Evolutionary conservation across 2,888 invertebrate species (phyloP).

Genomic region (Iselma pallidipennis): DNA sequence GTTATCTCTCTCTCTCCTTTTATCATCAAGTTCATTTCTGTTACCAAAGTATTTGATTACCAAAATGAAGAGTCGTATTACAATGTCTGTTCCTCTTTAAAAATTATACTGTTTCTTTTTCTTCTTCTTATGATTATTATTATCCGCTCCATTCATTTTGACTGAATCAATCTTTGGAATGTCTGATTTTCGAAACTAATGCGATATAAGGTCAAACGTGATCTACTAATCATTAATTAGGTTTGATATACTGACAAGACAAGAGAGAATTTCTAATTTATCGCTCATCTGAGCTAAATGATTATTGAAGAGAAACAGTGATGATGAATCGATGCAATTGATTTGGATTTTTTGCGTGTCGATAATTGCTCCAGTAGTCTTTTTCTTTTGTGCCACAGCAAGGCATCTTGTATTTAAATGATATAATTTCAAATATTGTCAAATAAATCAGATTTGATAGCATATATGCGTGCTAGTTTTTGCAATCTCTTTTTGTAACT

Average conservation of each 20-base stretch:
- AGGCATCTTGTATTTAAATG: slow-evolving; percentile 19
- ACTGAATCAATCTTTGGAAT: slow-evolving; percentile 1
- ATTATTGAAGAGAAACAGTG: not conserved
- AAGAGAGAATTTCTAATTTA: slow-evolving; percentile 32
- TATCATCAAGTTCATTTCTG: slow-evolving; percentile 5
- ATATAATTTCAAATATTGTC: slow-evolving; percentile 40
- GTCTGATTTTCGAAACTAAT: slow-evolving; percentile 28
- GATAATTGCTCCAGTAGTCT: not conserved
- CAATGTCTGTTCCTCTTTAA: too few species aligned
- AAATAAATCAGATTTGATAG: slow-evolving; percentile 47
- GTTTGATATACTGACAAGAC: slow-evolving; percentile 33
- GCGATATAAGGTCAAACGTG: slow-evolving; percentile 32
- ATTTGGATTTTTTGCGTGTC: not conserved
- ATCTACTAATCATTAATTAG: slow-evolving; percentile 38
- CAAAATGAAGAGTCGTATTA: slow-evolving; percentile 29
- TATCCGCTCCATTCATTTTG: too few species aligned
- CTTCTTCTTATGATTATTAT: not conserved
- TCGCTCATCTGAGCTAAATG: slow-evolving; percentile 8
- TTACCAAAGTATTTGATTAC: slow-evolving; percentile 23
- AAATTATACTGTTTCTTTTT: not conserved
- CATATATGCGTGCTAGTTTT: slow-evolving; percentile 36
- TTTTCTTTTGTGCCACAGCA: not conserved
- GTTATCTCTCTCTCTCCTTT: not conserved
- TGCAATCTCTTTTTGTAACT: slow-evolving; percentile 30
- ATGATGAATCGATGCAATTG: not conserved